Evolutionary conservation across 2,797 vertebrate species (phyloP).

Genomic region (Periparus ater): DNA sequence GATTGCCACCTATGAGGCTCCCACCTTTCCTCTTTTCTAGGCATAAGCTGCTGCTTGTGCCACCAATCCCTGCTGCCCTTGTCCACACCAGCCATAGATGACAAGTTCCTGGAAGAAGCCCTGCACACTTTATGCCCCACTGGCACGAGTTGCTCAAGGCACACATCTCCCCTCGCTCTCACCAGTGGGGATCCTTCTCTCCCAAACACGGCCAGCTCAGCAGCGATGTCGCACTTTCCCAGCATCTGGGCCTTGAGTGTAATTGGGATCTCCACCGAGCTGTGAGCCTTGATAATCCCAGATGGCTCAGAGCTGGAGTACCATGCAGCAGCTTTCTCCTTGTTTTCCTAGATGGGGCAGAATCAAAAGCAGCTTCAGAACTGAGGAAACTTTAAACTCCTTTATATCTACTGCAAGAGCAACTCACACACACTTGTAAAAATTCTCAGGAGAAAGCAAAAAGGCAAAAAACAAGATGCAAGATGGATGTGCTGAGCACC

Average conservation of each 20-base stretch:
- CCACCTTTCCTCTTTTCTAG: neutral
- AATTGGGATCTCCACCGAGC: constrained; percentile 78
- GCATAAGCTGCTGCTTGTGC: neutral
- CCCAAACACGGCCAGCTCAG: constrained; percentile 80
- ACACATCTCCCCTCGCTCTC: constrained; percentile 38
- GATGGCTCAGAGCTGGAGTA: constrained; percentile 71
- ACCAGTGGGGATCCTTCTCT: constrained; percentile 79
- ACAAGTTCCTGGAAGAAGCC: neutral
- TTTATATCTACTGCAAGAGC: neutral
- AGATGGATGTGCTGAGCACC: neutral
- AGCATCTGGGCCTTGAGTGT: constrained; percentile 68
- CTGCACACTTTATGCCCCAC: accelerated
- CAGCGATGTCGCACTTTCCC: constrained; percentile 66
- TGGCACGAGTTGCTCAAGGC: neutral
- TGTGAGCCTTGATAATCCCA: constrained; percentile 80
- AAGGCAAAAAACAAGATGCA: neutral
- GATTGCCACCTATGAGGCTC: neutral
- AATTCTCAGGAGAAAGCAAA: neutral
- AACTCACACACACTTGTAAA: neutral
- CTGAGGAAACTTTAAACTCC: neutral
- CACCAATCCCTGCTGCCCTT: neutral
- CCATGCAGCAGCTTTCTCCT: constrained; percentile 59
- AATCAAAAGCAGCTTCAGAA: neutral
- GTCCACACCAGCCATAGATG: neutral
- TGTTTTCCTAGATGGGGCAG: constrained; percentile 69